phyloP scores from a whole-genome alignment of 2,888 invertebrate species.

The Phania funesta region DNA sequence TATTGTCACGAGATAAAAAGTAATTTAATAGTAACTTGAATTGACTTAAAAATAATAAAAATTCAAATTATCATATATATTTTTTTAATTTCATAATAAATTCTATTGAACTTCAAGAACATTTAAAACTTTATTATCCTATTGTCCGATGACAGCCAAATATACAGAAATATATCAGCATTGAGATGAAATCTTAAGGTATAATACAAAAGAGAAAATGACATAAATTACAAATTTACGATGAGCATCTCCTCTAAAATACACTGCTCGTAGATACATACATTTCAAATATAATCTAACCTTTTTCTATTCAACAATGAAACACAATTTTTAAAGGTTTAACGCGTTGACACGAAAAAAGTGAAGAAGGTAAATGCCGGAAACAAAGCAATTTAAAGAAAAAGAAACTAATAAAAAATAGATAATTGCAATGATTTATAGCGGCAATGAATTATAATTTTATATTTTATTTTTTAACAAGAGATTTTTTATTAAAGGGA shows the following conservation, averaged over 20 bases:
- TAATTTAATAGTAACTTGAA: too few species aligned
- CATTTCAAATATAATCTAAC: too few species aligned
- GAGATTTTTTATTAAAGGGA: too few species aligned
- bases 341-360: conserved; percentile 33
- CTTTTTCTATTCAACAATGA: too few species aligned
- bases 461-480: too few species aligned
- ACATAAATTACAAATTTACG: conserved; percentile 59
- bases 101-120: too few species aligned
- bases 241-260: conserved; percentile 43
- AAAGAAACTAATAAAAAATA: neutral
- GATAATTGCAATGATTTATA: conserved; percentile 18
- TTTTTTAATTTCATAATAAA: too few species aligned
- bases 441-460: neutral
- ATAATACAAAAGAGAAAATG: conserved; percentile 14
- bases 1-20: too few species aligned
- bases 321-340: conserved; percentile 40
- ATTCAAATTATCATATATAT: too few species aligned
- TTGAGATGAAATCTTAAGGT: neutral
- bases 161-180: conserved; percentile 45
- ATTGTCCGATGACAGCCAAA: conserved; percentile 43
- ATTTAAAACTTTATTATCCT: conserved; percentile 47
- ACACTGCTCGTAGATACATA: too few species aligned
- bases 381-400: neutral
- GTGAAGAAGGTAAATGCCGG: neutral
- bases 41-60: too few species aligned